A percentile compares a stretch with the other conserved stretches of the same genome.
These are phyloP conservation scores for Ephydatia muelleri DNA, from an alignment of 37 sponge, comb jelly and placozoan genomes.

Conservation along the genomic window DNA sequence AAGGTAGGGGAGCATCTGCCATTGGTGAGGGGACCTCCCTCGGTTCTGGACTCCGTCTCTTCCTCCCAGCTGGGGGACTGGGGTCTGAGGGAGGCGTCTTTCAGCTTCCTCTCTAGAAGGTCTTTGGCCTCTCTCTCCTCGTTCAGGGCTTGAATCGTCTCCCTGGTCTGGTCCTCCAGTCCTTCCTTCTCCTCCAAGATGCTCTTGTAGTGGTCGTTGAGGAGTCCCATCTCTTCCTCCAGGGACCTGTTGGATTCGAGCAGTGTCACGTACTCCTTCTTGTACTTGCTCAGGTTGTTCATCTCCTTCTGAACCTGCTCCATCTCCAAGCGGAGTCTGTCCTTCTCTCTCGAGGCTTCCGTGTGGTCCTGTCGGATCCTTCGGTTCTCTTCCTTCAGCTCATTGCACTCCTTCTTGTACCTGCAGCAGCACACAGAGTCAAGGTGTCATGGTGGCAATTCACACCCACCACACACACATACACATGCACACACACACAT, in stretches of 20 bases:
- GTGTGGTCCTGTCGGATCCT: constrained; percentile 16
- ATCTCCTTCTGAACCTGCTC: constrained; percentile 37
- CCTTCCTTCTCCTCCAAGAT: constrained; percentile 61
- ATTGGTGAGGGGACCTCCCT: neutral
- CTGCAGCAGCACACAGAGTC: neutral
- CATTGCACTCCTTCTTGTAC: constrained; percentile 31
- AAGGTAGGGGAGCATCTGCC: neutral
- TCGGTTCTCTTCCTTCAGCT: constrained; percentile 42
- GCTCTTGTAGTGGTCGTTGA: constrained; percentile 46
- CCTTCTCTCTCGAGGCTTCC: constrained; percentile 6
- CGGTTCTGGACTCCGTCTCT: neutral
- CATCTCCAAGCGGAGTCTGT: constrained; percentile 32
- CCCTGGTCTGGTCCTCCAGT: constrained; percentile 36
- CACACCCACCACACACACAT: no score
- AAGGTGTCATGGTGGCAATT: no score
- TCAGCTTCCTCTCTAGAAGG: constrained; percentile 50
- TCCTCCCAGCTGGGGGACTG: constrained; percentile 33
- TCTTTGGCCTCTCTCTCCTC: constrained; percentile 71
- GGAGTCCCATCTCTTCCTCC: constrained; percentile 21
- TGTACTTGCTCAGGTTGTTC: constrained; percentile 29
- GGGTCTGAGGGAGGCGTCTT: constrained; percentile 24
- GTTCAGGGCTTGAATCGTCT: constrained; percentile 57
- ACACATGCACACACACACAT: no score
- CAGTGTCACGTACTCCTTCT: constrained; percentile 27
- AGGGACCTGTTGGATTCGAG: constrained; percentile 39